Evolutionary conservation across 2,888 invertebrate genomes (phyloP).

Genomic region (Malthinus flaveolus): DNA sequence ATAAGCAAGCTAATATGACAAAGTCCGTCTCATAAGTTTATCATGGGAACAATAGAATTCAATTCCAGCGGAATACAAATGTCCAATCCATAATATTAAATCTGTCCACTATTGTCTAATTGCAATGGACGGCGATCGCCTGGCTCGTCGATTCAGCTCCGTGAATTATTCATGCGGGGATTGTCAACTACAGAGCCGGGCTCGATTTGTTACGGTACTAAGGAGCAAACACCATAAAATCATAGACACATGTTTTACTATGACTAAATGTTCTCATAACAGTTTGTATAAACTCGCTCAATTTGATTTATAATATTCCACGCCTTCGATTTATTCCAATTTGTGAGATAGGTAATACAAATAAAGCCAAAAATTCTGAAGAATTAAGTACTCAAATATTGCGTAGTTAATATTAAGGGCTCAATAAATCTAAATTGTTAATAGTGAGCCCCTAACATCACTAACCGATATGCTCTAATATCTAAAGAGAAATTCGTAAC

Average conservation of each 20-base stretch:
- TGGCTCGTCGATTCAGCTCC: conserved; percentile 40
- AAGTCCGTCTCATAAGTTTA: conserved; percentile 49
- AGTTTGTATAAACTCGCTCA: no score
- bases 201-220: conserved; percentile 41
- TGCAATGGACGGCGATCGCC: conserved; percentile 50
- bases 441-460: no score
- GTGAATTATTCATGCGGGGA: conserved; percentile 45
- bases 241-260: conserved; percentile 41
- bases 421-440: no score
- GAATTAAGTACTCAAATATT: no score
- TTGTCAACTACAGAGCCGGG: conserved; percentile 43
- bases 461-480: no score
- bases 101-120: conserved; percentile 52
- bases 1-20: conserved; percentile 50
- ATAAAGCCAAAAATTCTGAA: no score
- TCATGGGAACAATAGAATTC: conserved; percentile 50
- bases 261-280: conserved; percentile 35
- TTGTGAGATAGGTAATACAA: no score
- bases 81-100: conserved; percentile 52
- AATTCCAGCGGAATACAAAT: conserved; percentile 50
- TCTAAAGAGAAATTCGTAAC: no score
- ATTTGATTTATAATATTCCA: no score
- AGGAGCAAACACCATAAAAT: conserved; percentile 38
- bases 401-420: no score
- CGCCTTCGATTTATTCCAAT: no score